phyloP scores from a whole-genome alignment of 2,113 vertebrate genomes.

The Nothoprocta pentlandii region DNA sequence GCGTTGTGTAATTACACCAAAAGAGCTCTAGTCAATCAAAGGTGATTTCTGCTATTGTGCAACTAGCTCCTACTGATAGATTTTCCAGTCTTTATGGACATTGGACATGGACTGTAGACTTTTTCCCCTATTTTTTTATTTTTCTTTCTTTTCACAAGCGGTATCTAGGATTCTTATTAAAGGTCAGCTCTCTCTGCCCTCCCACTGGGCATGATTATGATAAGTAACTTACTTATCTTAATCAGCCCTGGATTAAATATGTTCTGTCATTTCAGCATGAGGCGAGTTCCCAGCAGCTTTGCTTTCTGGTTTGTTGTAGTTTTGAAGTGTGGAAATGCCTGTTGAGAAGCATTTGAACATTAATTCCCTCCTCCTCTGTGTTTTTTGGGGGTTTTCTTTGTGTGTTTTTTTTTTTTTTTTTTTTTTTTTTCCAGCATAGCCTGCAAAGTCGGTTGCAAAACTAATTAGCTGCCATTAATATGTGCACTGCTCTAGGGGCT shows the following conservation, averaged over 20 bases:
- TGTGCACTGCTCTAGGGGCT: slow-evolving; percentile 59
- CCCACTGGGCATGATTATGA: slow-evolving; percentile 48
- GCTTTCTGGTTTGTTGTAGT: slow-evolving; percentile 44
- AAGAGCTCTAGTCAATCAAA: slow-evolving; percentile 7
- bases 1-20: neutral
- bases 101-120: neutral
- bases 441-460: slow-evolving; percentile 69
- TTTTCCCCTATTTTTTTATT: neutral
- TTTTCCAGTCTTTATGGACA: neutral
- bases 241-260: slow-evolving; percentile 61
- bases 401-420: too few relatives aligned
- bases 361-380: slow-evolving; percentile 47
- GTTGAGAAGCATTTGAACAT: slow-evolving; percentile 56
- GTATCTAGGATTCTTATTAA: slow-evolving; percentile 1
- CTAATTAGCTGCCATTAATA: slow-evolving; percentile 74
- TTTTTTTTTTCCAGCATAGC: neutral
- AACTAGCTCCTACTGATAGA: neutral
- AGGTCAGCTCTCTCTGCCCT: slow-evolving; percentile 50
- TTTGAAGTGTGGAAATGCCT: slow-evolving; percentile 63
- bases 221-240: slow-evolving; percentile 56
- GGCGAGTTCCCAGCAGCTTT: slow-evolving; percentile 49
- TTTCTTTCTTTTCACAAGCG: neutral
- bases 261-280: slow-evolving; percentile 46
- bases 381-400: neutral
- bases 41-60: neutral